Conservation (phyloP, 1,140 invertebrate species). For the Halictus rubicundus region DNA sequence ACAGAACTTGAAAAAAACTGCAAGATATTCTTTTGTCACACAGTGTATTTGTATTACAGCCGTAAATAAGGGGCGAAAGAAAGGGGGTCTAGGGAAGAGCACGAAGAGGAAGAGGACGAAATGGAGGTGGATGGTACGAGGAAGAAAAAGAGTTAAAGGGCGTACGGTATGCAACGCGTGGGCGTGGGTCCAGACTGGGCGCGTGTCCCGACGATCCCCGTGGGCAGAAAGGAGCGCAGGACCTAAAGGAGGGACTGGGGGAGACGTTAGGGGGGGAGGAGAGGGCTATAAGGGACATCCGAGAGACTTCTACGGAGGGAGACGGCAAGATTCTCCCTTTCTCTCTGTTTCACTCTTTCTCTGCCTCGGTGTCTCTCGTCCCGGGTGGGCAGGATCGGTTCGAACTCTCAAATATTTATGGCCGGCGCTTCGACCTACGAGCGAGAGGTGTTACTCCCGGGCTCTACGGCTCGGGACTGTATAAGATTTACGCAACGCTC, state of each 20-base stretch:
- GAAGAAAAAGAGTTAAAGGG: constrained; percentile 70
- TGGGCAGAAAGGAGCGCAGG: constrained; percentile 28
- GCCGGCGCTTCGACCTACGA: constrained; percentile 76
- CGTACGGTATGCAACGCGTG: constrained; percentile 74
- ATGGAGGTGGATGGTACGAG: constrained; percentile 26
- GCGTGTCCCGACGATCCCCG: constrained; percentile 66
- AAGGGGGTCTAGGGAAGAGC: background rate
- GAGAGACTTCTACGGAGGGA: constrained; percentile 42
- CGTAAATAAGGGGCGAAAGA: too few relatives aligned
- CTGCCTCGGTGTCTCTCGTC: constrained; percentile 56
- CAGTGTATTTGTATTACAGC: too few relatives aligned
- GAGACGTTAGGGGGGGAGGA: background rate
- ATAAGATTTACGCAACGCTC: constrained; percentile 75
- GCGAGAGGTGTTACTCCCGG: constrained; percentile 68
- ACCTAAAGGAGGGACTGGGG: background rate
- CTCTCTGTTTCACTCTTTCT: too few relatives aligned
- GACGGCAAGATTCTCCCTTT: constrained; percentile 17
- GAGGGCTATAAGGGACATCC: constrained; percentile 53
- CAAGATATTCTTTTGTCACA: too few relatives aligned
- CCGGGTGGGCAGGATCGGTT: constrained; percentile 74
- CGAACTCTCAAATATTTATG: constrained; percentile 77
- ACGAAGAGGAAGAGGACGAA: background rate
- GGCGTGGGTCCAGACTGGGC: constrained; percentile 73
- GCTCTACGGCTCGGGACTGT: constrained; percentile 58
- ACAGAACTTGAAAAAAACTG: too few relatives aligned